These are phyloP conservation scores for Trissolcus brochymenae DNA, from an alignment of 2,888 invertebrate genomes.

Conservation along the genomic window DNA sequence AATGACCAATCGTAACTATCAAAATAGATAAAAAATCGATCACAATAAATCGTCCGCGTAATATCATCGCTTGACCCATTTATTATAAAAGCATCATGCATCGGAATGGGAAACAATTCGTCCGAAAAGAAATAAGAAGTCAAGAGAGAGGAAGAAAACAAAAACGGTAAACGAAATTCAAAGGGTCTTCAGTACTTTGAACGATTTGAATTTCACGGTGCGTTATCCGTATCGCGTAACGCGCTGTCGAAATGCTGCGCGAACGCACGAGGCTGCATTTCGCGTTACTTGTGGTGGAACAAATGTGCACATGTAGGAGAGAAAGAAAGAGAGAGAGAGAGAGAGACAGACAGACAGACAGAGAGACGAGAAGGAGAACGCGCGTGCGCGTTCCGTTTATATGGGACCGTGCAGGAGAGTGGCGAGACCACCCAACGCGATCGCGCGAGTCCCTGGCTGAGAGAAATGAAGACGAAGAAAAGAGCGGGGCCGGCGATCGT, in stretches of 20 bases:
- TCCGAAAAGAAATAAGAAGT: slow-evolving; percentile 9
- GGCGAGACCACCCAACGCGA: slow-evolving; percentile 76
- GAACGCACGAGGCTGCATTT: slow-evolving; percentile 23
- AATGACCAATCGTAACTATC: slow-evolving; percentile 1
- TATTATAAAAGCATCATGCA: not conserved
- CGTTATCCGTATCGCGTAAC: slow-evolving; percentile 50
- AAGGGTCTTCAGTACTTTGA: slow-evolving; percentile 31
- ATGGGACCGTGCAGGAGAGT: slow-evolving; percentile 69
- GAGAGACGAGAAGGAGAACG: slow-evolving; percentile 21
- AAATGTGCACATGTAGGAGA: slow-evolving; percentile 41
- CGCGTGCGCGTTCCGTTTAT: slow-evolving; percentile 61
- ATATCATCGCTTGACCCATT: slow-evolving; percentile 19
- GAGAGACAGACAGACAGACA: no score
- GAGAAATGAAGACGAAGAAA: slow-evolving; percentile 62
- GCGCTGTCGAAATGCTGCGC: slow-evolving; percentile 36
- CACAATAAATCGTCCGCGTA: not conserved
- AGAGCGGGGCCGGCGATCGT: slow-evolving; percentile 59
- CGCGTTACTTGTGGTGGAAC: slow-evolving; percentile 32
- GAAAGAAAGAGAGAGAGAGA: no score
- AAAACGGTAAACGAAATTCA: slow-evolving; percentile 23
- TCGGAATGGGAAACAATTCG: slow-evolving; percentile 2
- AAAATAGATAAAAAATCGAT: slow-evolving; percentile 13
- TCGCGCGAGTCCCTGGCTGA: slow-evolving; percentile 72
- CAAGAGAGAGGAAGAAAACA: slow-evolving; percentile 11
- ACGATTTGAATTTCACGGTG: slow-evolving; percentile 53